phyloP scores from a whole-genome alignment of 2,888 invertebrate species.

The Drosophila hawaiiensis region DNA sequence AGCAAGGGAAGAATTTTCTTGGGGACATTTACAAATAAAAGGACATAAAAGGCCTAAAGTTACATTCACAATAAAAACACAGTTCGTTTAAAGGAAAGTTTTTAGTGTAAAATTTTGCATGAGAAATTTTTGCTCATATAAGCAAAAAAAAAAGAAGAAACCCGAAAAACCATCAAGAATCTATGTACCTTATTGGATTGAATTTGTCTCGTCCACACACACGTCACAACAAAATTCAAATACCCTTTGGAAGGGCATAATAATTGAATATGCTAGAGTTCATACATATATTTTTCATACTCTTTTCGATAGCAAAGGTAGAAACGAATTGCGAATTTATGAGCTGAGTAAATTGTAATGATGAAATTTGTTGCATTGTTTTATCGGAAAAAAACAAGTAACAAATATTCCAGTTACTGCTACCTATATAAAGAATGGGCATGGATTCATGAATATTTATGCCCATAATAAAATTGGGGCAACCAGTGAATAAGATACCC shows the following conservation, averaged over 20 bases:
- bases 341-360: constrained; percentile 42
- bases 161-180: neutral
- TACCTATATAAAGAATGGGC: constrained; percentile 14
- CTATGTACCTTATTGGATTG: neutral
- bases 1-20: neutral
- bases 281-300: neutral
- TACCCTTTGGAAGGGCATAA: neutral
- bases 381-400: constrained; percentile 19
- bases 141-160: neutral
- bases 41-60: neutral
- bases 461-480: constrained; percentile 59
- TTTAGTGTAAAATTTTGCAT: neutral
- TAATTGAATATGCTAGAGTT: neutral
- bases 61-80: neutral
- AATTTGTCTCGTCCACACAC: neutral
- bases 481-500: constrained; percentile 22
- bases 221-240: neutral
- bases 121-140: neutral
- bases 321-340: constrained; percentile 12
- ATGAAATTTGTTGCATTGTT: constrained; percentile 46
- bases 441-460: constrained; percentile 60
- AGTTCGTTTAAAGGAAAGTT: neutral
- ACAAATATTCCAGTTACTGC: constrained; percentile 25
- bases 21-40: neutral
- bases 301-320: neutral